These are phyloP conservation scores for Parauchenoglanis ngamensis DNA, from an alignment of 2,797 vertebrate species.

Conservation along the genomic window DNA sequence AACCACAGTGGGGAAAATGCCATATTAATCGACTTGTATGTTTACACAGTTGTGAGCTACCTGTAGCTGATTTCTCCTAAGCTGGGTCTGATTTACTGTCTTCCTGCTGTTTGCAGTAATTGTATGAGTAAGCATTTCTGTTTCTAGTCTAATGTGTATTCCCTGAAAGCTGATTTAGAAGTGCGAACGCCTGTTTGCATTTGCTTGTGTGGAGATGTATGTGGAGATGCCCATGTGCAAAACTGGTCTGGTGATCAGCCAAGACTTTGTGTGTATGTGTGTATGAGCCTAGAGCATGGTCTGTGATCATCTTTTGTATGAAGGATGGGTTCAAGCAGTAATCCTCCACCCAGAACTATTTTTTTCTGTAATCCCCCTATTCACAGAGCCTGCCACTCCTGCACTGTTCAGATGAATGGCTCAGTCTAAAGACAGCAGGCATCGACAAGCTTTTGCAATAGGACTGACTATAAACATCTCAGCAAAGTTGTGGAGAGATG, in stretches of 20 bases:
- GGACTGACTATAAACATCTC: slow-evolving; percentile 20
- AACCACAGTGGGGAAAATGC: neutral
- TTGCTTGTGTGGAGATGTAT: slow-evolving; percentile 63
- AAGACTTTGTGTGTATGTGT: slow-evolving; percentile 28
- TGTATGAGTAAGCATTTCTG: neutral
- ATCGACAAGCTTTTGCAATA: slow-evolving; percentile 28
- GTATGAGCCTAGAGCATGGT: slow-evolving; percentile 32
- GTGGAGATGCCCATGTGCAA: slow-evolving; percentile 49
- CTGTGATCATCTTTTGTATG: slow-evolving; percentile 59
- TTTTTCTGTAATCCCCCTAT: slow-evolving; percentile 51
- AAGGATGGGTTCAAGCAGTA: slow-evolving; percentile 55
- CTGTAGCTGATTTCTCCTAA: neutral
- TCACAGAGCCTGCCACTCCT: slow-evolving; percentile 47
- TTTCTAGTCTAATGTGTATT: neutral
- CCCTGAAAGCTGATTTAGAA: slow-evolving; percentile 22
- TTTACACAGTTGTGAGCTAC: neutral
- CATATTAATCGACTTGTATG: neutral
- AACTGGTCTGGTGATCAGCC: slow-evolving; percentile 29
- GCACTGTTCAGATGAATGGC: slow-evolving; percentile 38
- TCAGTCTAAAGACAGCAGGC: slow-evolving; percentile 34
- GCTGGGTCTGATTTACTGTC: neutral
- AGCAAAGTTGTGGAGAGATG: slow-evolving; percentile 29
- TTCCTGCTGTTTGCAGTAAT: slow-evolving; percentile 13
- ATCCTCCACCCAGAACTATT: slow-evolving; percentile 42
- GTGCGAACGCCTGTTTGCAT: slow-evolving; percentile 55